Evolutionary conservation across 2,888 invertebrate genomes (phyloP), one percentile per base, ranked within the genome.

Genomic region (Cryptocephalus moraei): DNA sequence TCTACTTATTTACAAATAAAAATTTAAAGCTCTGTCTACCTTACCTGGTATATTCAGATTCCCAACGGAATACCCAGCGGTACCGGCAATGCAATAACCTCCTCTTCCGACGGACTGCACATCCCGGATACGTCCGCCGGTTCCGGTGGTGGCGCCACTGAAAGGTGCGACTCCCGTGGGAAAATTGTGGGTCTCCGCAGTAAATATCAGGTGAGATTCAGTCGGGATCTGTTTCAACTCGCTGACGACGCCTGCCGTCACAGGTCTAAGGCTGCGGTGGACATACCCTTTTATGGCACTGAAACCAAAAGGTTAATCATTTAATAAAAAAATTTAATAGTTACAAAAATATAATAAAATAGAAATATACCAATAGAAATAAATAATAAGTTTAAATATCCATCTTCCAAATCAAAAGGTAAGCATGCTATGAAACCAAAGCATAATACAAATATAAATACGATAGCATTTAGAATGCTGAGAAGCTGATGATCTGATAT

Each of bases 101-200:
- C 96, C 96, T 50, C 94, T 76, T 1, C 97, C 97, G 6, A 96
- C 91, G 10, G 87, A 89, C 69, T 97, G 94, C 0, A 96, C 90
- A 71, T 99, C 97, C 50, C 96, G 76, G 47, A 97, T 84, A 39
- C 97, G 78, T 0, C 97, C 97, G 1, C 97, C 97, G 0, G 96
- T 95, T 22, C 97, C 97, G 0, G 97, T 97, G 0, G 96, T 93
- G 0, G 97, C 96, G 0, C 97, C 97, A 71, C 94, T 93, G 58
- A 97, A 97, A 0, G 96, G 96, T 0, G 95, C 93, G 9, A 97
- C 94, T 0, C 94, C 93, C 0, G 94, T 95, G 1, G 94, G 94
- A 78, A 97, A 97, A 68, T 97, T 97, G 71, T 99, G 97, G 0
- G 97, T 99, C 74, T 99, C 97, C 0, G 97, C 97, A 0, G 97